Percentiles rank a stretch among this genome's conserved stretches.
phyloP scores from a whole-genome alignment of 2,113 vertebrate species.

The Cyanistes caeruleus region DNA sequence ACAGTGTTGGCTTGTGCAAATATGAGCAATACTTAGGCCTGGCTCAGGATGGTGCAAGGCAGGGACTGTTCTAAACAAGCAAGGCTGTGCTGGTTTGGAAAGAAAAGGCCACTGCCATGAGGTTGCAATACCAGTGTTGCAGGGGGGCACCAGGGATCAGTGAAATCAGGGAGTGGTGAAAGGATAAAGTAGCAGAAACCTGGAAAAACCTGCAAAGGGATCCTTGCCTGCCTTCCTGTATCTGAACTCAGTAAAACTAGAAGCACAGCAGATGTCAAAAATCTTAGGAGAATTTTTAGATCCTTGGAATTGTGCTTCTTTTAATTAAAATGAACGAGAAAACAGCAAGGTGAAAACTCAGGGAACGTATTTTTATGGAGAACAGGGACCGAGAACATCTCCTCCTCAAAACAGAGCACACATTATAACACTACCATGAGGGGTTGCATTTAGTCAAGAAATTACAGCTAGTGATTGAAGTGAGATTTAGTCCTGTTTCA shows the following conservation, averaged over 20 bases:
- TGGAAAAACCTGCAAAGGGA: background rate
- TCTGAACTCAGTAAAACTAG: background rate
- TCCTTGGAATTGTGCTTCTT: background rate
- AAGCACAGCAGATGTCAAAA: background rate
- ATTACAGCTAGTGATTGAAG: background rate
- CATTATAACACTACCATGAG: rapidly evolving
- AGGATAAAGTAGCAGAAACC: background rate
- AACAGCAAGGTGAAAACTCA: background rate
- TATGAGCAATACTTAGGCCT: background rate
- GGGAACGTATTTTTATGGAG: background rate
- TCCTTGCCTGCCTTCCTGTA: background rate
- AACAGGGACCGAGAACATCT: background rate
- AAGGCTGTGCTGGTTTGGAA: background rate
- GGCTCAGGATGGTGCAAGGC: background rate
- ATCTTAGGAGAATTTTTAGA: background rate
- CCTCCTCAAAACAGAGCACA: background rate
- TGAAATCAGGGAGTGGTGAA: background rate
- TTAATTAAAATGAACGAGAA: background rate
- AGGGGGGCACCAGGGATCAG: background rate
- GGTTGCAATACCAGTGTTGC: background rate
- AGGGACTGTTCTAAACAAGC: background rate
- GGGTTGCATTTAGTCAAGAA: background rate
- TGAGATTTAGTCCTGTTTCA: background rate
- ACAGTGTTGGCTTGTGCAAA: rapidly evolving
- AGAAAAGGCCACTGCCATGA: background rate